Evolutionary conservation across 2,797 vertebrate species (phyloP), one percentile per base, ranked within the genome.

Genomic region (Acanthiza pusilla): DNA sequence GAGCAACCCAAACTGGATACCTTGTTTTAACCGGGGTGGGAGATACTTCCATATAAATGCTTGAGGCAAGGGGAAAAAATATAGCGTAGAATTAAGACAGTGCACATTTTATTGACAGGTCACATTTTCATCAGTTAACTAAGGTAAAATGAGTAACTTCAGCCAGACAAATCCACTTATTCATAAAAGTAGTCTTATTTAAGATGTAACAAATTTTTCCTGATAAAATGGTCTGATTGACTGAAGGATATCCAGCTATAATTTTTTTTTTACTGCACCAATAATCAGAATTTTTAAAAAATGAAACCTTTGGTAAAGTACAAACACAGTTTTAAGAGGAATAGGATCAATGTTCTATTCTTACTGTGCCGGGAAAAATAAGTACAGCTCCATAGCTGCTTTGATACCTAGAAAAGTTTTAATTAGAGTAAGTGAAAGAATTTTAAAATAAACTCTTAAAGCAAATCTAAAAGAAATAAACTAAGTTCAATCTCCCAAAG

Each of bases 111-210:
- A 96, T 96, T 96, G 85, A 93, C 36, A 88, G 50, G 85, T 96
- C 96, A 96, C 91, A 88, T 91, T 93, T 93, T 91, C 85, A 93
- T 86, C 88, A 68, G 67, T 95, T 94, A 95, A 95, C 75, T 89
- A 94, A 74, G 54, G 85, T 93, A 87, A 93, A 92, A 94, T 34
- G 26, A 95, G 81, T 89, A 88, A 91, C 82, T 96, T 88, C 91
- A 96, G 94, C 76, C 91, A 94, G 74, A 76, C 54, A 93, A 94
- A 91, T 48, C 73, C 82, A 85, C 82, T 92, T 92, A 62, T 65
- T 83, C 34, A 66, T 85, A 89, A 53, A 91, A 95, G 63, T 79
- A 87, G 75, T 88, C 88, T 75, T 91, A 89, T 21, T 61, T 60
- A 73, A 93, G 38, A 12, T 88, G 22, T 94, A 92, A 95, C 57